Conservation (phyloP, 2,113 vertebrate species). For the Ochotona princeps region DNA sequence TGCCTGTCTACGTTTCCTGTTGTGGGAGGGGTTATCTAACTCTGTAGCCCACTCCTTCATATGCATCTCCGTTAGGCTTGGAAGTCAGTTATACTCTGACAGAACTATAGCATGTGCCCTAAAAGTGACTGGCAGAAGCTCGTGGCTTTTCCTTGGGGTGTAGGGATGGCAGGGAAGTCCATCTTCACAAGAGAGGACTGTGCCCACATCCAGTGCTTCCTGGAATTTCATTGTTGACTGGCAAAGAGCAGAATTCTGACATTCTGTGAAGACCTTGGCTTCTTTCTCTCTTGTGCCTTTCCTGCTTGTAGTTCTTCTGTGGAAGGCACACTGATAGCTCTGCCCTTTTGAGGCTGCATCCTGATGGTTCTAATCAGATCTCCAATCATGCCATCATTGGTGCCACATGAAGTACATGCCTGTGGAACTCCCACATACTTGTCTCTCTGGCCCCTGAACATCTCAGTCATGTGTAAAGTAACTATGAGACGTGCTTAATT, state of each 20-base stretch:
- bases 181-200: conserved; percentile 9
- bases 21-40: not conserved
- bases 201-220: not conserved
- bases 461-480: not conserved
- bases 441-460: not conserved
- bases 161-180: not conserved
- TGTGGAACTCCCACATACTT: not conserved
- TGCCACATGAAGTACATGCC: not conserved
- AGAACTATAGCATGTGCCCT: not conserved
- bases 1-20: not conserved
- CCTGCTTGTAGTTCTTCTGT: not conserved
- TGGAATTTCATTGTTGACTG: not conserved
- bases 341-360: not conserved
- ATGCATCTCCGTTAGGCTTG: not conserved
- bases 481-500: not conserved
- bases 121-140: not conserved
- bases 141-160: not conserved
- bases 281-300: not conserved
- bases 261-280: not conserved
- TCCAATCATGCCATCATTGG: not conserved
- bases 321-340: not conserved
- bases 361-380: not conserved
- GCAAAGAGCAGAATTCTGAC: not conserved
- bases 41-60: not conserved
- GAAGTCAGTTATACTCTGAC: not conserved